These are phyloP conservation scores for human (Homo sapiens) DNA, from an alignment of 2,113 vertebrate species.

Conservation along the genomic window DNA sequence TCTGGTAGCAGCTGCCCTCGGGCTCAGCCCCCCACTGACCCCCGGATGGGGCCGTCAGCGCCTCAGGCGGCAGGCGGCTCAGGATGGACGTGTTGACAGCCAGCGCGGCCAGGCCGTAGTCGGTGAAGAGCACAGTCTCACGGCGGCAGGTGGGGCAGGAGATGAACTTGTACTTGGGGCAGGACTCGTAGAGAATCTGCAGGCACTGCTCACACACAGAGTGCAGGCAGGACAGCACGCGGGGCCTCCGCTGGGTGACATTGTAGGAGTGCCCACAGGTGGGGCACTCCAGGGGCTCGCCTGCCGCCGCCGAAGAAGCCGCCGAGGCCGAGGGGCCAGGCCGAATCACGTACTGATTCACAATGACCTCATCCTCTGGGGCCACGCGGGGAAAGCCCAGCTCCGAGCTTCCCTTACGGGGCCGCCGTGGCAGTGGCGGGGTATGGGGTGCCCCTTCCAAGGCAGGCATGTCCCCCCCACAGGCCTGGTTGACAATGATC, in stretches of 20 bases:
- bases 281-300: slow-evolving; percentile 96
- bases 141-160: slow-evolving; percentile 97
- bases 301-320: slow-evolving; percentile 85
- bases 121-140: slow-evolving; percentile 99
- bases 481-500: slow-evolving; percentile 98
- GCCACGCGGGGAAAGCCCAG: slow-evolving; percentile 95
- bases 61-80: slow-evolving; percentile 94
- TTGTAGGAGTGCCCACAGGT: slow-evolving; percentile 99
- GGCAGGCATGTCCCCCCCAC: slow-evolving; percentile 84
- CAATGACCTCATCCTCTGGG: slow-evolving; percentile 93
- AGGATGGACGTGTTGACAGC: slow-evolving; percentile 99
- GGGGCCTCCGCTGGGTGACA: slow-evolving; percentile 94
- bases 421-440: slow-evolving; percentile 87
- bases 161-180: slow-evolving; percentile 99
- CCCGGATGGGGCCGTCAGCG: slow-evolving; percentile 88
- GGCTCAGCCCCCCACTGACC: slow-evolving; percentile 95
- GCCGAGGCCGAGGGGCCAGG: slow-evolving; percentile 84
- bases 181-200: slow-evolving; percentile 99
- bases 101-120: slow-evolving; percentile 97
- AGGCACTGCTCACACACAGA: slow-evolving; percentile 99
- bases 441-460: slow-evolving; percentile 86
- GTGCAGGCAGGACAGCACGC: slow-evolving; percentile 98
- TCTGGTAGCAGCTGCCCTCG: slow-evolving; percentile 99
- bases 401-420: slow-evolving; percentile 93
- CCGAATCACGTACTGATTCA: slow-evolving; percentile 96